Conservation (phyloP, 2,888 invertebrate species). For the Monoplex corrugatus region DNA sequence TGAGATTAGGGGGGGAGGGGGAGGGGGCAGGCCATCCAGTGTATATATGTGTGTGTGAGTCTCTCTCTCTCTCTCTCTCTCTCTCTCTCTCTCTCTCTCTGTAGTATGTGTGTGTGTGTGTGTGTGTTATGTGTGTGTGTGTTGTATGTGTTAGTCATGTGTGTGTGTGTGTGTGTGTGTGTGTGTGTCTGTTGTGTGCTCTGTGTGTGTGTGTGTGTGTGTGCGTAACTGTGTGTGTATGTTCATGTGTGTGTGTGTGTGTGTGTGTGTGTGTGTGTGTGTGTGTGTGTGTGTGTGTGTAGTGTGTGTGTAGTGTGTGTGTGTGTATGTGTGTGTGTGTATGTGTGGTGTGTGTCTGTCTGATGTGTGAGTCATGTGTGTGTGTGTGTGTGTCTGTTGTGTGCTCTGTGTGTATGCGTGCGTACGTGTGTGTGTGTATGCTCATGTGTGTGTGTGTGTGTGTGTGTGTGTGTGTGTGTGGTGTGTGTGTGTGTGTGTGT, state of each 20-base stretch:
- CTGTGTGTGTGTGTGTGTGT: not conserved
- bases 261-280: constrained; percentile 1
- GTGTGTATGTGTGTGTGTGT: not conserved
- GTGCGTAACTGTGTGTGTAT: not conserved
- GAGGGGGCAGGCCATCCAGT: not conserved
- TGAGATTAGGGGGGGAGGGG: too few relatives aligned
- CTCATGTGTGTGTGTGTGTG: not conserved
- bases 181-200: not conserved
- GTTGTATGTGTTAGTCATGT: not conserved
- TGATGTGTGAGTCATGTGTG: not conserved
- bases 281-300: constrained; percentile 1
- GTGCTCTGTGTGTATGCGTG: too few relatives aligned
- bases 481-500: too few relatives aligned
- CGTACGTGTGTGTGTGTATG: not conserved
- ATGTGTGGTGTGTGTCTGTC: too few relatives aligned
- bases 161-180: constrained; percentile 1
- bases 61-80: not conserved
- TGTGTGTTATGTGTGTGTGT: too few relatives aligned
- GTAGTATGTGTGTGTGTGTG: not conserved
- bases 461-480: not conserved
- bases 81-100: not conserved
- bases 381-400: not conserved
- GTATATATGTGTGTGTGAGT: constrained; percentile 4
- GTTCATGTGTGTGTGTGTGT: not conserved
- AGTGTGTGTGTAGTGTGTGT: too few relatives aligned